phyloP scores from a whole-genome alignment of 2,113 vertebrate genomes.

The Gadus macrocephalus region DNA sequence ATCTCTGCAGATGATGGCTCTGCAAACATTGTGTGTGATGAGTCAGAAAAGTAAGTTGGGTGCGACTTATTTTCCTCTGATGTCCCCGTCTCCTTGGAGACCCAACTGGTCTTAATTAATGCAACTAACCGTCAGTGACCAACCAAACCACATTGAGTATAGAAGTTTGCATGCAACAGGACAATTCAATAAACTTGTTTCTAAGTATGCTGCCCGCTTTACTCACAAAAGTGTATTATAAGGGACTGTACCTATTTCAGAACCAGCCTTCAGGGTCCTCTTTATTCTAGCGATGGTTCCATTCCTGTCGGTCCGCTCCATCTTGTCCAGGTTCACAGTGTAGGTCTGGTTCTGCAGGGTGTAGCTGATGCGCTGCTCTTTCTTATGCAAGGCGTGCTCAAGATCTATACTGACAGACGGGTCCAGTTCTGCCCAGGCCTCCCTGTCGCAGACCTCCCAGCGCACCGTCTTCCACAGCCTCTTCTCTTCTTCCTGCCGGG shows the following conservation, averaged over 20 bases:
- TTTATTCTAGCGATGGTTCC: conserved; percentile 29
- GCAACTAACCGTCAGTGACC: no score
- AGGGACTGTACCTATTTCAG: conserved; percentile 39
- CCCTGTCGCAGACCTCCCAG: conserved; percentile 40
- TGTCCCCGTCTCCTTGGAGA: not conserved
- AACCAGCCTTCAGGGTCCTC: conserved; percentile 35
- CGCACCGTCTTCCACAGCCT: conserved; percentile 37
- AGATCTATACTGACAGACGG: conserved; percentile 39
- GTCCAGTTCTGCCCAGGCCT: conserved; percentile 23
- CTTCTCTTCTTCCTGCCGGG: conserved; percentile 30
- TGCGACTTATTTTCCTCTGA: no score
- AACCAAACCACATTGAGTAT: no score
- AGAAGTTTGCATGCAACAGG: no score
- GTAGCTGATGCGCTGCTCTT: conserved; percentile 23
- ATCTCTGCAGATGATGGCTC: no score
- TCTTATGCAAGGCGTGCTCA: conserved; percentile 37
- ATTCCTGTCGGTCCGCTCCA: conserved; percentile 32
- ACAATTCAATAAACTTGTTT: no score
- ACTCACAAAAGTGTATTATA: no score
- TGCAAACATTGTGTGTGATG: no score
- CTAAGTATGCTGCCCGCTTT: no score
- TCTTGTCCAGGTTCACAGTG: conserved; percentile 38
- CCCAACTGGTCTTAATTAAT: not conserved
- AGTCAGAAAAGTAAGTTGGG: no score
- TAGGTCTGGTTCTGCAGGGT: conserved; percentile 20